Evolutionary conservation across 2,888 invertebrate species (phyloP).

Genomic region (Chymomyza procnemis): DNA sequence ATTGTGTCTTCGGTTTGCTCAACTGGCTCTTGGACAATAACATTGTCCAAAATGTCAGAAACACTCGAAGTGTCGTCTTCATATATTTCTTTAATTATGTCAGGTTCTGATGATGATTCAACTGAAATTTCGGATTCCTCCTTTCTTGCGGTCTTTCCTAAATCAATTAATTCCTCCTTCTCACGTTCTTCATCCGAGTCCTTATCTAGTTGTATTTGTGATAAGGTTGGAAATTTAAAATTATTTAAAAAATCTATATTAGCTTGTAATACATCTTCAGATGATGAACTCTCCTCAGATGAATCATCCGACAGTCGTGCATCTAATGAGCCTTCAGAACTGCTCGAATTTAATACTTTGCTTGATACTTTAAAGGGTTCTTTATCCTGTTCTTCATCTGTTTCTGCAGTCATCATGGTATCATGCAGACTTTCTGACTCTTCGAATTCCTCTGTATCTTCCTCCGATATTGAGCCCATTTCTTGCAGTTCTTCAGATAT

Average conservation of each 20-base stretch:
- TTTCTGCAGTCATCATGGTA: not conserved
- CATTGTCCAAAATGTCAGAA: not conserved
- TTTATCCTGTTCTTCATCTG: not conserved
- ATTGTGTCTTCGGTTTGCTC: not conserved
- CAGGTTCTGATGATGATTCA: not conserved
- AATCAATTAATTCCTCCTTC: not conserved
- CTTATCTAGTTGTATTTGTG: slow-evolving; percentile 24
- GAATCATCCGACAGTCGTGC: not conserved
- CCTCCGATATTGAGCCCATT: too few species aligned
- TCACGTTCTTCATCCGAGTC: not conserved
- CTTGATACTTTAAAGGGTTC: not conserved
- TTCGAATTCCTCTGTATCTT: too few species aligned
- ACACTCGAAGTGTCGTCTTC: not conserved
- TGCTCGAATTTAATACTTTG: not conserved
- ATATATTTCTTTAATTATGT: not conserved
- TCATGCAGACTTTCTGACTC: too few species aligned
- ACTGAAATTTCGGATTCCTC: not conserved
- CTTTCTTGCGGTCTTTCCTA: not conserved
- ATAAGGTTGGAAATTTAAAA: slow-evolving; percentile 33
- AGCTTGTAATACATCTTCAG: slow-evolving; percentile 14
- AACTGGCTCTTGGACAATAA: not conserved
- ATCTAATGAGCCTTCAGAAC: not conserved
- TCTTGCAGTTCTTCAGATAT: too few species aligned
- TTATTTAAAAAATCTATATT: slow-evolving; percentile 14
- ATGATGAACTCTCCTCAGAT: slow-evolving; percentile 13